Evolutionary conservation across 2,888 invertebrate species (phyloP).

Genomic region (Latrodectus elegans): DNA sequence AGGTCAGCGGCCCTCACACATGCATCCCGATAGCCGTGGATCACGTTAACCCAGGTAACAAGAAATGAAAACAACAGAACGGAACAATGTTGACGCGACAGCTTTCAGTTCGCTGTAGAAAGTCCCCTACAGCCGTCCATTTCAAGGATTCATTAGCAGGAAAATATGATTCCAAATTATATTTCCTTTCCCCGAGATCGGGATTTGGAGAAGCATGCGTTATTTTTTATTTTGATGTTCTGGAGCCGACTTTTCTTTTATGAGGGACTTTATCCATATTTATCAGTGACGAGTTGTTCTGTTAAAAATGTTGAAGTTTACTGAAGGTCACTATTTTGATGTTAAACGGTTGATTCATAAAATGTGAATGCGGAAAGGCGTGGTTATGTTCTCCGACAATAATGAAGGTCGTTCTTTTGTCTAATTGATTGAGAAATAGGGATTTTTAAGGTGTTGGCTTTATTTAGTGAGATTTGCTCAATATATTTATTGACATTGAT

Average conservation of each 20-base stretch:
- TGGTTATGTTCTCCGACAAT: no score
- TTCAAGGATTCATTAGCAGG: conserved; percentile 41
- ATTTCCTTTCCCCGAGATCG: background rate
- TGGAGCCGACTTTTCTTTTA: conserved; percentile 25
- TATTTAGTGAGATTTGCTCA: no score
- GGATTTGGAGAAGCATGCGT: conserved; percentile 22
- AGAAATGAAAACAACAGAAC: background rate
- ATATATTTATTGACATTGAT: no score
- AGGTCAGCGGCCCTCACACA: conserved; percentile 52
- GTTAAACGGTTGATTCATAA: no score
- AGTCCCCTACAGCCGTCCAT: conserved; percentile 7
- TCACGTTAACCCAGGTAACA: conserved; percentile 9
- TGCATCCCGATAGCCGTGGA: background rate
- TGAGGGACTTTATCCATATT: background rate
- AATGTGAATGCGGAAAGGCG: no score
- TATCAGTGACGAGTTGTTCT: no score
- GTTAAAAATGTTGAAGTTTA: no score
- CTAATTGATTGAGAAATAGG: no score
- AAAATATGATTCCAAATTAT: conserved; percentile 12
- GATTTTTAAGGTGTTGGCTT: no score
- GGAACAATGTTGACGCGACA: conserved; percentile 51
- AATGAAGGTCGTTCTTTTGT: no score
- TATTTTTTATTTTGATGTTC: conserved; percentile 16
- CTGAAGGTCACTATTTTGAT: no score
- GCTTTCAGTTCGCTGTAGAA: background rate